A percentile compares a stretch with the other conserved stretches of the same genome.
Evolutionary conservation across 2,888 invertebrate species (phyloP).

Genomic region (Lochmaea crataegi): DNA sequence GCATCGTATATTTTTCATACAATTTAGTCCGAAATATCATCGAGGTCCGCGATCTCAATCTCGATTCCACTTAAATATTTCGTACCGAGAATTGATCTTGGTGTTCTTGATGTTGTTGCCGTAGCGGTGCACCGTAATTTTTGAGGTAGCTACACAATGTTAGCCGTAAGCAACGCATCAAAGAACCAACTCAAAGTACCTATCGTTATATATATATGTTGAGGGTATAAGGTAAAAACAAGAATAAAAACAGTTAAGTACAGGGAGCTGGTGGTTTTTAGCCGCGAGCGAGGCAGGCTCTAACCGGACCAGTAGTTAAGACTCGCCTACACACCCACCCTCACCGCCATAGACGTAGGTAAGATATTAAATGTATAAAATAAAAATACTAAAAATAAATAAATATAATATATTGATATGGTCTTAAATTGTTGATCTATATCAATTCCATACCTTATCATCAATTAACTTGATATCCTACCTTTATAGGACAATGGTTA

Average conservation of each 20-base stretch:
- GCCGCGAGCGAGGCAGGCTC: constrained; percentile 54
- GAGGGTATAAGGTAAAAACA: constrained; percentile 47
- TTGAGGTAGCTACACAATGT: constrained; percentile 51
- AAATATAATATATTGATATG: no score
- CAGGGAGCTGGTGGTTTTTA: constrained; percentile 56
- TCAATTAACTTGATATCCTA: no score
- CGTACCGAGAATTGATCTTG: constrained; percentile 43
- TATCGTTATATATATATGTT: constrained; percentile 45
- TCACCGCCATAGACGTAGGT: constrained; percentile 46
- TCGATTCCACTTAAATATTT: constrained; percentile 46
- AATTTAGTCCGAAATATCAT: not conserved
- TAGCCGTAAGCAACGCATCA: constrained; percentile 49
- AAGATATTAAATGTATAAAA: not conserved
- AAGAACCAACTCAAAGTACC: constrained; percentile 48
- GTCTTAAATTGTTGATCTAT: no score
- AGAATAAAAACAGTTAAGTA: constrained; percentile 56
- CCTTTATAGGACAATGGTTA: no score
- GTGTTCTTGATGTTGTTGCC: constrained; percentile 46
- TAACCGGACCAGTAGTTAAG: constrained; percentile 57
- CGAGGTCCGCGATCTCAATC: constrained; percentile 41
- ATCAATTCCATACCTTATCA: no score
- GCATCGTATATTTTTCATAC: no score
- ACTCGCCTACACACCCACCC: constrained; percentile 60
- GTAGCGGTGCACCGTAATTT: constrained; percentile 45
- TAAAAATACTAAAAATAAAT: no score